These are phyloP conservation scores for Eilema griseolum DNA, from an alignment of 2,888 invertebrate genomes.

Conservation along the genomic window DNA sequence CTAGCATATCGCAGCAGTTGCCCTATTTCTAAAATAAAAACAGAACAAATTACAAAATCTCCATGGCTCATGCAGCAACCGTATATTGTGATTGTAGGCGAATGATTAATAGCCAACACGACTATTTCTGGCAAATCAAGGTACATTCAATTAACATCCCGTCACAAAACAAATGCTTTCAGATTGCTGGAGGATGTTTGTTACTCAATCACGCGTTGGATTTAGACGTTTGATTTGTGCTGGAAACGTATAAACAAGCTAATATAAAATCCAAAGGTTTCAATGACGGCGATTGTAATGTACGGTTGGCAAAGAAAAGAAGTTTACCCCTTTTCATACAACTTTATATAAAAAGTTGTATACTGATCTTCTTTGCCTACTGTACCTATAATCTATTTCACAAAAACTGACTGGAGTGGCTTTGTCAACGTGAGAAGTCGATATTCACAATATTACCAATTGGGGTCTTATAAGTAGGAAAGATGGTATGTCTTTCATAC, in stretches of 20 bases:
- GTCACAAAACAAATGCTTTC: constrained; percentile 11
- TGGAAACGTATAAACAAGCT: constrained; percentile 6
- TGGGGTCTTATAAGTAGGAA: too few species aligned
- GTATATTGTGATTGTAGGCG: background rate
- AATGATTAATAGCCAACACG: constrained; percentile 3
- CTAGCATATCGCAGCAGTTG: background rate
- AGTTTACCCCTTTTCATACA: too few species aligned
- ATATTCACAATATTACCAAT: too few species aligned
- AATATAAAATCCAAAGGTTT: constrained; percentile 2
- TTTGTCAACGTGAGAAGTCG: background rate
- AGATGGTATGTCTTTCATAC: too few species aligned
- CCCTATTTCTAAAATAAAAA: background rate
- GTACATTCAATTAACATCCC: constrained; percentile 8
- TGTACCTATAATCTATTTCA: too few species aligned
- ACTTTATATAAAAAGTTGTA: too few species aligned
- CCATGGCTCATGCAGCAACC: background rate
- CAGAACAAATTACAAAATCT: constrained; percentile 1
- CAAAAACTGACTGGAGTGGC: background rate
- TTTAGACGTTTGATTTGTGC: constrained; percentile 10
- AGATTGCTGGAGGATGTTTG: constrained; percentile 12
- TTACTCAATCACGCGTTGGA: constrained; percentile 12
- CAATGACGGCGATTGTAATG: background rate
- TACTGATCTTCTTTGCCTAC: too few species aligned
- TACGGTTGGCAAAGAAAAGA: too few species aligned
- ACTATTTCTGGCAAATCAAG: constrained; percentile 9